phyloP scores from a whole-genome alignment of 2,888 invertebrate species.

The Pachymerium ferrugineum region DNA sequence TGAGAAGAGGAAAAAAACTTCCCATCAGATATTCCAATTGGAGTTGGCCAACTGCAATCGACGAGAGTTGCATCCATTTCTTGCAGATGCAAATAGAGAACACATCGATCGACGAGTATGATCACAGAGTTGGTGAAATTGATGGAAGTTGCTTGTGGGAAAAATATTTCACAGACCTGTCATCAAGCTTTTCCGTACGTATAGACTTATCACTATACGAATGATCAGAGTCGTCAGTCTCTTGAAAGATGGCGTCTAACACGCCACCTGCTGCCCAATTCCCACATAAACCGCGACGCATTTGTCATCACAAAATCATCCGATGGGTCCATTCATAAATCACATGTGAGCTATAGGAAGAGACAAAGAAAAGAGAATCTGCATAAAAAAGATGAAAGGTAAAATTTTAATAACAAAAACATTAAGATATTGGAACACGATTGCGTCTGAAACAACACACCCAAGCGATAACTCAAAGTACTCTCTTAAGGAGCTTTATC shows the following conservation, averaged over 20 bases:
- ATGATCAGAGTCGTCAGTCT: neutral
- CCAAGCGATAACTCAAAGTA: no score
- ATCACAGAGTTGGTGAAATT: neutral
- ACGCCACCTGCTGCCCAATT: slow-evolving; percentile 24
- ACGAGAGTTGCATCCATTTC: neutral
- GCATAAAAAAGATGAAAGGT: neutral
- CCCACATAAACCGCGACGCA: slow-evolving; percentile 2
- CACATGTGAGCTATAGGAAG: neutral
- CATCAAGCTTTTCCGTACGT: neutral
- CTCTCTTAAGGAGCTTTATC: no score
- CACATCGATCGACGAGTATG: neutral
- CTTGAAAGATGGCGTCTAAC: neutral
- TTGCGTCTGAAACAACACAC: no score
- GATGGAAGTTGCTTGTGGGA: neutral
- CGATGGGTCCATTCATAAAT: slow-evolving; percentile 14
- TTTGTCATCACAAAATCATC: slow-evolving; percentile 9
- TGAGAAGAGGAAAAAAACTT: no score
- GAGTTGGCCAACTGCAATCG: neutral
- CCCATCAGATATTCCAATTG: neutral
- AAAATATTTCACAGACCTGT: neutral
- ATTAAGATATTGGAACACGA: no score
- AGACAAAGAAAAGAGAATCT: neutral
- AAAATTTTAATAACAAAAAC: no score
- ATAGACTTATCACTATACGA: neutral
- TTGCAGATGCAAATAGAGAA: neutral